These are phyloP conservation scores for Campoletis sonorensis DNA, from an alignment of 1,140 invertebrate species.

Conservation along the genomic window DNA sequence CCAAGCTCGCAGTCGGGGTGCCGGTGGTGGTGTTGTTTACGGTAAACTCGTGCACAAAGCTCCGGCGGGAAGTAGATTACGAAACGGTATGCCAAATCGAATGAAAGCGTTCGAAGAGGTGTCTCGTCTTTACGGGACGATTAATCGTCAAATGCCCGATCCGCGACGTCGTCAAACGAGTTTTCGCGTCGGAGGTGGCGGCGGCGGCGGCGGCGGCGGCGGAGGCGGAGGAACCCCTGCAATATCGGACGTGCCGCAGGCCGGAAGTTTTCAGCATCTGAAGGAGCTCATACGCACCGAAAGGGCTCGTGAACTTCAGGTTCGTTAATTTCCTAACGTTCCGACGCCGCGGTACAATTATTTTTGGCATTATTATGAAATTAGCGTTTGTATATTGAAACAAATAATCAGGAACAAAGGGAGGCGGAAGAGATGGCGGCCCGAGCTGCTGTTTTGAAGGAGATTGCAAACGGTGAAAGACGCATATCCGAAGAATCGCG, in stretches of 20 bases:
- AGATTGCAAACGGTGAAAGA: slow-evolving; percentile 75
- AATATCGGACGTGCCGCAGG: slow-evolving; percentile 73
- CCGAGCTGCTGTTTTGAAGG: slow-evolving; percentile 77
- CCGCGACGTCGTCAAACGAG: slow-evolving; percentile 60
- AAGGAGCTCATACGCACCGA: slow-evolving; percentile 81
- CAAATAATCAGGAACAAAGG: slow-evolving; percentile 81
- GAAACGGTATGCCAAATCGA: slow-evolving; percentile 68
- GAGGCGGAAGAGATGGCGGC: slow-evolving; percentile 80
- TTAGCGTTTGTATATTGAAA: too few species aligned
- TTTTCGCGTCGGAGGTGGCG: slow-evolving; percentile 65
- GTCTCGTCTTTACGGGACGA: slow-evolving; percentile 72
- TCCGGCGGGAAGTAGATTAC: slow-evolving; percentile 72
- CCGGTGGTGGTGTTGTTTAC: slow-evolving; percentile 76
- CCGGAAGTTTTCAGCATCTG: slow-evolving; percentile 81
- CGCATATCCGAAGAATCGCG: slow-evolving; percentile 44
- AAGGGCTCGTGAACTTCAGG: slow-evolving; percentile 81
- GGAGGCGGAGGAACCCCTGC: slow-evolving; percentile 58
- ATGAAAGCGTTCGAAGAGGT: slow-evolving; percentile 75
- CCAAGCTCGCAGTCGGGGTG: slow-evolving; percentile 59
- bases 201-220: too few species aligned
- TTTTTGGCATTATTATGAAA: too few species aligned
- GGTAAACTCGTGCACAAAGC: slow-evolving; percentile 80
- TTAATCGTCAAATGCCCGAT: slow-evolving; percentile 69
- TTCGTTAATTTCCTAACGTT: slow-evolving; percentile 57
- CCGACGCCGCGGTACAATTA: too few species aligned